Percentiles rank a stretch among this genome's conserved stretches.
These are phyloP conservation scores for Hozukius guyotensis DNA, from an alignment of 2,797 vertebrate genomes.

Conservation along the genomic window DNA sequence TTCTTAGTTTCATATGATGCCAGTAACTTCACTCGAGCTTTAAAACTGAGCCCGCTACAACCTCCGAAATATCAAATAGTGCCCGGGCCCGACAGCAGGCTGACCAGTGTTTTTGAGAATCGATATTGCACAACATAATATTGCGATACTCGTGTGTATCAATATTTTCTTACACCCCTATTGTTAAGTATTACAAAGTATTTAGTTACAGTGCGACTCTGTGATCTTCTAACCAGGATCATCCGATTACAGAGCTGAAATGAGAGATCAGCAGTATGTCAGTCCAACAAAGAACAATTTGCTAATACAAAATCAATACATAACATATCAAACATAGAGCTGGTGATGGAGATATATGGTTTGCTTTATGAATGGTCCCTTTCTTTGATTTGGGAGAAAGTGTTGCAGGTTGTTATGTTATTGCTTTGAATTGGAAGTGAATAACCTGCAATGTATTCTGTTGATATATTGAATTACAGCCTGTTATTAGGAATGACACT, in stretches of 20 bases:
- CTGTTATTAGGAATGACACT: background rate
- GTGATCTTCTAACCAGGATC: background rate
- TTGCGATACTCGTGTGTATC: too few relatives aligned
- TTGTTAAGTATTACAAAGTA: background rate
- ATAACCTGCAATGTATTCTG: background rate
- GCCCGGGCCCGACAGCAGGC: too few relatives aligned
- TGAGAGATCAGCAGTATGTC: background rate
- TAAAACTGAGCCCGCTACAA: too few relatives aligned
- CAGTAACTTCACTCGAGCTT: too few relatives aligned
- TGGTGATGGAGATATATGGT: background rate
- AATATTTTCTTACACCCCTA: background rate
- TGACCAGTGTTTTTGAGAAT: too few relatives aligned
- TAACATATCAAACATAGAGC: background rate
- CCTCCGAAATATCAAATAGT: too few relatives aligned
- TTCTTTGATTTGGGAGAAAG: background rate
- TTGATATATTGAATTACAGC: background rate
- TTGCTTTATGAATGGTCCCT: background rate
- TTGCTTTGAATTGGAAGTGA: background rate
- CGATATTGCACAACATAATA: too few relatives aligned
- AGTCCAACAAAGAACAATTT: background rate
- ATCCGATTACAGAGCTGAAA: background rate
- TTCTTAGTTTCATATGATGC: too few relatives aligned
- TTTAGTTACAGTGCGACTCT: background rate
- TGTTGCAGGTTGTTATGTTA: background rate
- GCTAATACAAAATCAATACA: background rate